These are phyloP conservation scores for Pipistrellus pygmaeus DNA, from an alignment of 2,797 vertebrate species.

Conservation along the genomic window DNA sequence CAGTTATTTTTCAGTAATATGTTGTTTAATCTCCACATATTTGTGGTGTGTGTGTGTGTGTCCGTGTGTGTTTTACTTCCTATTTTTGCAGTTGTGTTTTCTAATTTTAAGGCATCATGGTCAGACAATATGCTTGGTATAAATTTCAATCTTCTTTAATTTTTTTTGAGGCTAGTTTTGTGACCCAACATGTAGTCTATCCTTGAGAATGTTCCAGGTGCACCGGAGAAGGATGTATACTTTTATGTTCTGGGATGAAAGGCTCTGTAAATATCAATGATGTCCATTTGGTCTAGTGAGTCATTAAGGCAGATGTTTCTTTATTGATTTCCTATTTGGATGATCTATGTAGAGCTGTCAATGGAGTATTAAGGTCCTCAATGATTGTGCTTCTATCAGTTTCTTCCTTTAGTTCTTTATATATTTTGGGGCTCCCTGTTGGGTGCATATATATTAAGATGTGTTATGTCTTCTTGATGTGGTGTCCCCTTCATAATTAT, in stretches of 20 bases:
- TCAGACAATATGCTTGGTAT: not conserved
- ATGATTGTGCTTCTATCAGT: not conserved
- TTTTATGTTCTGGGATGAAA: not conserved
- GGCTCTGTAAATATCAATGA: not conserved
- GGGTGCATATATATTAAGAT: not conserved
- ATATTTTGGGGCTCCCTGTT: not conserved
- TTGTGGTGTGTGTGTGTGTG: too few relatives aligned
- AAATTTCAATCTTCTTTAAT: not conserved
- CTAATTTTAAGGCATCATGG: too few relatives aligned
- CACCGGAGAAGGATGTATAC: not conserved
- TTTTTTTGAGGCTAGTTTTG: not conserved
- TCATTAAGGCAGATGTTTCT: not conserved
- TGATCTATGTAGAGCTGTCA: not conserved
- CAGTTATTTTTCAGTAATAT: too few relatives aligned
- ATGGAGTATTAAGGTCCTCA: not conserved
- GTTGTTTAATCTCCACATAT: too few relatives aligned
- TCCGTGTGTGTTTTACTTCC: too few relatives aligned
- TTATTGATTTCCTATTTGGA: not conserved
- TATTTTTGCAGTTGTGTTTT: too few relatives aligned
- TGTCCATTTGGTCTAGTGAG: not conserved
- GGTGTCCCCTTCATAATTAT: not conserved
- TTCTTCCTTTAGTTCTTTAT: not conserved
- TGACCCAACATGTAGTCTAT: not conserved
- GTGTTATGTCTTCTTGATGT: not conserved
- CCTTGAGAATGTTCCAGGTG: not conserved